Evolutionary conservation across 1,140 invertebrate species (phyloP).

Genomic region (Calliphora vicina): DNA sequence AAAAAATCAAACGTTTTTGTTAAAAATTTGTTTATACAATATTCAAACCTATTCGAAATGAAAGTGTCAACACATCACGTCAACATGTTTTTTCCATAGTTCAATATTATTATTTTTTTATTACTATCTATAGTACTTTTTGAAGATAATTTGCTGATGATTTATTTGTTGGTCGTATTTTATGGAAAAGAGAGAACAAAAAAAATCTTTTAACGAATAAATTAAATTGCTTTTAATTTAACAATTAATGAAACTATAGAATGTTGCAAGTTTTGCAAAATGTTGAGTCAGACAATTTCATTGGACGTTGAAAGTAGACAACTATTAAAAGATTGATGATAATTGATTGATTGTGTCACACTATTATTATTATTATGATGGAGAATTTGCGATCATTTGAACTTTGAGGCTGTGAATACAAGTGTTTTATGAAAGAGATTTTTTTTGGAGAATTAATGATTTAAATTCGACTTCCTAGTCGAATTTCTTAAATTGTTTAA

Average conservation of each 20-base stretch:
- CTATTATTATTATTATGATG: too few relatives aligned
- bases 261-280: not conserved
- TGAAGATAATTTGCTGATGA: not conserved
- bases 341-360: too few relatives aligned
- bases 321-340: too few relatives aligned
- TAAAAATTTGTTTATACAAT: too few relatives aligned
- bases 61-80: not conserved
- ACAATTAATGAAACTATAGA: not conserved
- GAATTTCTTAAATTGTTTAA: too few relatives aligned
- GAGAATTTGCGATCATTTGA: too few relatives aligned
- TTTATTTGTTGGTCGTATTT: not conserved
- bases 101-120: not conserved
- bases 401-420: too few relatives aligned
- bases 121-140: not conserved
- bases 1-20: not conserved
- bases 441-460: too few relatives aligned
- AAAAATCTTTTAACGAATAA: not conserved
- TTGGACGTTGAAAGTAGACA: not conserved
- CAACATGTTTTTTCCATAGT: not conserved
- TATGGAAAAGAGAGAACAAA: too few relatives aligned
- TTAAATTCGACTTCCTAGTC: too few relatives aligned
- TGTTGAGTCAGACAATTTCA: not conserved
- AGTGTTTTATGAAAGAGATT: too few relatives aligned
- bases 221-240: conserved; percentile 2
- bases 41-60: not conserved